Conservation (phyloP, 2,888 invertebrate genomes). For the Aleiodes testaceus region DNA sequence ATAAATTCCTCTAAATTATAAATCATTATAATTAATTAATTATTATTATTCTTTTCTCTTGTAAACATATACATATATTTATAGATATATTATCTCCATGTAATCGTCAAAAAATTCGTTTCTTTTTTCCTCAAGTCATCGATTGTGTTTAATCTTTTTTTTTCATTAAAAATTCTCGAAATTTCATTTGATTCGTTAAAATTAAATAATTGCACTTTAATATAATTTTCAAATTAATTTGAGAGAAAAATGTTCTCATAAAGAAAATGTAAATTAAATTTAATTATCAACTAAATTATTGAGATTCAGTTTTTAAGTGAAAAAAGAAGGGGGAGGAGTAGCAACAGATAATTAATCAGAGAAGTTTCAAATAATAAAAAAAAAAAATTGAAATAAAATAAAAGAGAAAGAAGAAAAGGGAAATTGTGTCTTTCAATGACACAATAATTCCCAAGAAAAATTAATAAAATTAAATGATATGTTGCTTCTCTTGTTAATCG, state of each 20-base stretch:
- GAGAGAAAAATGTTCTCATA: conserved; percentile 24
- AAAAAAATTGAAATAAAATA: conserved; percentile 24
- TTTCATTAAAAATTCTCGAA: conserved; percentile 38
- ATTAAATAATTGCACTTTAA: conserved; percentile 21
- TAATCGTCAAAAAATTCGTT: not conserved
- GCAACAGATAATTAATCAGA: conserved; percentile 9
- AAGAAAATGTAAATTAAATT: not conserved
- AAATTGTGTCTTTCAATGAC: not conserved
- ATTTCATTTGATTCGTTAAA: conserved; percentile 34
- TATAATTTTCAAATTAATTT: conserved; percentile 40
- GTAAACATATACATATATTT: conserved; percentile 47
- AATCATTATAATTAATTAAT: conserved; percentile 44
- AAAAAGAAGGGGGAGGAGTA: not conserved
- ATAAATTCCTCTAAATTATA: conserved; percentile 44
- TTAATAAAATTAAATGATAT: conserved; percentile 70
- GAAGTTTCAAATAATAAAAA: conserved; percentile 3
- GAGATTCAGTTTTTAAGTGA: conserved; percentile 32
- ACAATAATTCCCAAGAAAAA: conserved; percentile 29
- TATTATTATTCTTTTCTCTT: conserved; percentile 33
- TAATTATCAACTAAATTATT: conserved; percentile 25
- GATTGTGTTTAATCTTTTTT: conserved; percentile 37
- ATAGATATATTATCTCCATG: conserved; percentile 46
- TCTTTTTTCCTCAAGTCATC: not conserved
- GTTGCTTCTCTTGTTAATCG: conserved; percentile 71
- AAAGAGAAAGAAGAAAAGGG: conserved; percentile 36